Percentiles rank a stretch among this genome's conserved stretches.
Evolutionary conservation across 2,113 vertebrate species (phyloP).

Genomic region (Zosterops japonicus): DNA sequence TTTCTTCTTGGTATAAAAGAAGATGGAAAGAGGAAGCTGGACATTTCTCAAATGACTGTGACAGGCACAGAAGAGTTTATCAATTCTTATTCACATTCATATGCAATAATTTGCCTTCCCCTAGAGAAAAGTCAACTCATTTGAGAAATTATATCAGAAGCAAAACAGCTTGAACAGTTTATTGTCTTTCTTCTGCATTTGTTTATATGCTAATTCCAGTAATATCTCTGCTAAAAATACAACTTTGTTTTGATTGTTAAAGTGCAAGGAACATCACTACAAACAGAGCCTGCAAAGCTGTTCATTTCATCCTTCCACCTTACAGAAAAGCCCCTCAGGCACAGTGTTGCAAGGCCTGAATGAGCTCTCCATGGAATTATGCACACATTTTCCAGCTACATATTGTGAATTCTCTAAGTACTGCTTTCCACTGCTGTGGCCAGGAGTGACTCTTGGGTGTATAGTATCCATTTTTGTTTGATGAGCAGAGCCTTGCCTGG

Average conservation of each 20-base stretch:
- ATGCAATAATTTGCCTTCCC: not conserved
- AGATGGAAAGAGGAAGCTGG: not conserved
- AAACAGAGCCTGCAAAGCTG: not conserved
- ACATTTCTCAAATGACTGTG: not conserved
- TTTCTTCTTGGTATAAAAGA: not conserved
- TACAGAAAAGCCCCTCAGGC: not conserved
- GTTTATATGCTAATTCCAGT: not conserved
- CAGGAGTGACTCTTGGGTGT: not conserved
- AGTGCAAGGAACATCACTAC: not conserved
- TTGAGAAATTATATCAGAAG: not conserved
- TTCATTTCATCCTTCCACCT: not conserved
- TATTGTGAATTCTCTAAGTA: not conserved
- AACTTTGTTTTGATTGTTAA: not conserved
- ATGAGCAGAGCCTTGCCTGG: accelerated
- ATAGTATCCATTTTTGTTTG: not conserved
- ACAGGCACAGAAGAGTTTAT: not conserved
- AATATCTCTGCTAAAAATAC: constrained; percentile 12
- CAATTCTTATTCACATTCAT: not conserved
- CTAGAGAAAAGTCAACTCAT: not conserved
- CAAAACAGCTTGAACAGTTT: not conserved
- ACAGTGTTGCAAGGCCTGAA: not conserved
- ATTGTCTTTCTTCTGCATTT: not conserved
- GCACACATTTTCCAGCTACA: accelerated
- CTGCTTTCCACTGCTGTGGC: accelerated
- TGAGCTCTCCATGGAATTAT: not conserved